A percentile compares a stretch with the other conserved stretches of the same genome.
phyloP scores from a whole-genome alignment of 2,797 vertebrate genomes.

The Platalea minor region DNA sequence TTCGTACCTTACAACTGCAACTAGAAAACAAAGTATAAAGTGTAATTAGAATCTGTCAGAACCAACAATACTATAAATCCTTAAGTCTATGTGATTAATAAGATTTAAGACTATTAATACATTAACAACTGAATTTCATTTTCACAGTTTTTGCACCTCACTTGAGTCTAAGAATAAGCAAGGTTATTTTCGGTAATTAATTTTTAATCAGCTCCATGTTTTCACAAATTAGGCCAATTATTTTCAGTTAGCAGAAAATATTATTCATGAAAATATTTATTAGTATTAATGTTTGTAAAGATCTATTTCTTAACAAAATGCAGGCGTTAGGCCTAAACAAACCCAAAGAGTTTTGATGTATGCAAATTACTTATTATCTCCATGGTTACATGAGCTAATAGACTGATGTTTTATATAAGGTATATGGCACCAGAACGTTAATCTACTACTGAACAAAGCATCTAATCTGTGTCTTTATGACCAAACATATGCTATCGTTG shows the following conservation, averaged over 20 bases:
- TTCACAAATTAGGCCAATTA: constrained; percentile 11
- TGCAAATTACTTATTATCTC: constrained; percentile 10
- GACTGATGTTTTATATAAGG: background rate
- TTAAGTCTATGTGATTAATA: background rate
- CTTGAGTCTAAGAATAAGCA: background rate
- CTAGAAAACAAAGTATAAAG: background rate
- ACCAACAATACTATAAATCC: background rate
- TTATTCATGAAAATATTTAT: background rate
- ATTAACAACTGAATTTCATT: background rate
- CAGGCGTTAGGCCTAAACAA: background rate
- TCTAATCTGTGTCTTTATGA: background rate
- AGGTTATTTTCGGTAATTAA: background rate
- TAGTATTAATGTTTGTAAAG: background rate
- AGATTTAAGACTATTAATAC: background rate
- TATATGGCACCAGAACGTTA: background rate
- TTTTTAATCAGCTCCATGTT: constrained; percentile 15
- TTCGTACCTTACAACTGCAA: background rate
- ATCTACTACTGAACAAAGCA: background rate
- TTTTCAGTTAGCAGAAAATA: constrained; percentile 21
- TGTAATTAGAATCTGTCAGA: background rate
- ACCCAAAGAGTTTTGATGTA: background rate
- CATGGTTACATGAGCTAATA: constrained; percentile 10
- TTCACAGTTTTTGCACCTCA: background rate
- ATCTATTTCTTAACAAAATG: background rate
- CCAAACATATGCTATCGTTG: background rate